These are phyloP conservation scores for Agapornis canus DNA, from an alignment of 2,797 vertebrate genomes.

Conservation along the genomic window DNA sequence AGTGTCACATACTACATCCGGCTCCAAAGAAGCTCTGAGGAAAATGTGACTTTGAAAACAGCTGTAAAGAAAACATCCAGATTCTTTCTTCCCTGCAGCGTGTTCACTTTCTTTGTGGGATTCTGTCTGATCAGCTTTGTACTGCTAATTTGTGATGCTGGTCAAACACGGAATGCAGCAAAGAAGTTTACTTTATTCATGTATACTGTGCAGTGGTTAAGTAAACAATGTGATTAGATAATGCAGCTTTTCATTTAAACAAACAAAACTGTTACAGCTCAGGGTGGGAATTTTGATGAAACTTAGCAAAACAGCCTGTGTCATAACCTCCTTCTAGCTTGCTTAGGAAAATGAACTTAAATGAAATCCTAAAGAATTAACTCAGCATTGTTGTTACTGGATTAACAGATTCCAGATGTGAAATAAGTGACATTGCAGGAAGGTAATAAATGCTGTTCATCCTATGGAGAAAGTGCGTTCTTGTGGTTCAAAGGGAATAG, in stretches of 20 bases:
- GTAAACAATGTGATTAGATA: background rate
- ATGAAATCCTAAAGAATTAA: background rate
- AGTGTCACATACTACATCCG: background rate
- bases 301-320: background rate
- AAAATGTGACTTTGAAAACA: background rate
- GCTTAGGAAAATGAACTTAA: background rate
- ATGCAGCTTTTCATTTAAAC: background rate
- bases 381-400: background rate
- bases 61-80: conserved; percentile 16
- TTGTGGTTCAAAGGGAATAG: background rate
- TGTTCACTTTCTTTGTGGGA: background rate
- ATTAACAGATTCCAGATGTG: background rate
- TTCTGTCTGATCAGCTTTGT: conserved; percentile 25
- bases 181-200: conserved; percentile 5
- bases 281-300: background rate
- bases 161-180: background rate
- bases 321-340: background rate
- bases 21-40: background rate
- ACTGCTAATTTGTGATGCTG: background rate
- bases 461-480: background rate
- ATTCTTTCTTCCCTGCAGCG: background rate
- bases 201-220: background rate
- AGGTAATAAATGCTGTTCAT: background rate
- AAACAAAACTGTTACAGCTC: background rate
- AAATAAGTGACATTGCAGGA: background rate